phyloP scores from a whole-genome alignment of 2,113 vertebrate species.

The Gnathonemus echidnorhynchus region DNA sequence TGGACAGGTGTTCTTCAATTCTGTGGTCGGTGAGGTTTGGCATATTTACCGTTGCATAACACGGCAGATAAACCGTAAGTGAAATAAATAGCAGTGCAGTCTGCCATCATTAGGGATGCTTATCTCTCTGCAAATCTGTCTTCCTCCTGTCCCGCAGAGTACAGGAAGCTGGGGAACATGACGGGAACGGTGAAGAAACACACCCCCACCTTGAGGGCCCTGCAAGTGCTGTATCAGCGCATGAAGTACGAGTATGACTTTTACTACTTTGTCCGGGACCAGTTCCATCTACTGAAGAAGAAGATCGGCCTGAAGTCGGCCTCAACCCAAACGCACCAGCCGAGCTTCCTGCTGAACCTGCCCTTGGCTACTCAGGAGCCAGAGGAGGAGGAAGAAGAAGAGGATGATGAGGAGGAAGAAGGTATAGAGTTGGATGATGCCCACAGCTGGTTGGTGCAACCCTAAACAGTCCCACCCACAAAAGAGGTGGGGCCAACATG shows the following conservation, averaged over 20 bases:
- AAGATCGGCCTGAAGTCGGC: slow-evolving; percentile 75
- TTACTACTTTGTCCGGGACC: slow-evolving; percentile 74
- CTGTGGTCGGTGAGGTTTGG: not conserved
- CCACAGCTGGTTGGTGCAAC: slow-evolving; percentile 22
- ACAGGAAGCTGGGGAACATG: slow-evolving; percentile 75
- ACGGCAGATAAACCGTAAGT: not conserved
- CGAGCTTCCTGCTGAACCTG: slow-evolving; percentile 56
- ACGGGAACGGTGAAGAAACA: slow-evolving; percentile 79
- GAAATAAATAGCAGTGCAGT: not conserved
- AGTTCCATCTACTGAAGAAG: slow-evolving; percentile 75
- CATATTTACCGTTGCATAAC: not conserved
- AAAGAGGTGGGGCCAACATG: not conserved
- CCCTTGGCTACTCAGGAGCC: slow-evolving; percentile 66
- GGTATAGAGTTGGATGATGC: slow-evolving; percentile 46
- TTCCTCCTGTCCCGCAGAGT: slow-evolving; percentile 50
- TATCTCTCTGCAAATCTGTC: not conserved
- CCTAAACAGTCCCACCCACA: not conserved
- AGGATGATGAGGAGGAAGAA: slow-evolving; percentile 44
- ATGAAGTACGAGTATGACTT: slow-evolving; percentile 78
- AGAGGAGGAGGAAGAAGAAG: slow-evolving; percentile 57
- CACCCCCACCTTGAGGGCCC: slow-evolving; percentile 67
- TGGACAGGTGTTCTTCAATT: not conserved
- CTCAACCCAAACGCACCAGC: slow-evolving; percentile 39
- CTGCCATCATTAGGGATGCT: not conserved
- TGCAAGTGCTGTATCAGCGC: slow-evolving; percentile 75